Conservation (phyloP, 2,797 vertebrate genomes). For the Steatocranus sp. region DNA sequence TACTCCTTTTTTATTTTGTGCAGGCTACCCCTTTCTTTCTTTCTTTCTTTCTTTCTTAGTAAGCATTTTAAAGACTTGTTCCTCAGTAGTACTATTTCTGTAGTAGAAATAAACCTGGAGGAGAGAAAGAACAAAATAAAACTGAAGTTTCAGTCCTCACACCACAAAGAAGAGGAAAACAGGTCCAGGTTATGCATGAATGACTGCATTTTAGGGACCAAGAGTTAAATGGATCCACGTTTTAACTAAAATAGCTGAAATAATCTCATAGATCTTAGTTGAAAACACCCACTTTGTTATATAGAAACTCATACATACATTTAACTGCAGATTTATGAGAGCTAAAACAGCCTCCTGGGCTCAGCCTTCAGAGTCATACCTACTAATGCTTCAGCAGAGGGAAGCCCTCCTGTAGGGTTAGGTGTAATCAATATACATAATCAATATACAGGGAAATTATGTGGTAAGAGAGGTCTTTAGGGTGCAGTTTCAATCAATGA, state of each 20-base stretch:
- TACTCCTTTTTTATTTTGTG: conserved; percentile 42
- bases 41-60: background rate
- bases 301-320: background rate
- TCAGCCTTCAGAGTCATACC: conserved; percentile 40
- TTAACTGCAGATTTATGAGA: conserved; percentile 27
- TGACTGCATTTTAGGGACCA: background rate
- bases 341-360: conserved; percentile 34
- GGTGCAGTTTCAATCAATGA: conserved; percentile 69
- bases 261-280: background rate
- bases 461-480: conserved; percentile 70
- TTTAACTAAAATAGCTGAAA: background rate
- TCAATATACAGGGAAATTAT: conserved; percentile 79
- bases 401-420: conserved; percentile 58
- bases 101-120: background rate
- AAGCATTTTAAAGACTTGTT: background rate
- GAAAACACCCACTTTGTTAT: background rate
- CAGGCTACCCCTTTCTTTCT: conserved; percentile 19
- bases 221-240: background rate
- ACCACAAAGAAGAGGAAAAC: background rate
- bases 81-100: background rate
- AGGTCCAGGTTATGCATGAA: background rate
- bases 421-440: conserved; percentile 77
- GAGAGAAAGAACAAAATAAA: background rate
- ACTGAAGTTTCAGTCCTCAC: background rate
- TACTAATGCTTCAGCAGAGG: conserved; percentile 34